These are phyloP conservation scores for Oedothorax gibbosus DNA, from an alignment of 1,140 invertebrate genomes.

Conservation along the genomic window DNA sequence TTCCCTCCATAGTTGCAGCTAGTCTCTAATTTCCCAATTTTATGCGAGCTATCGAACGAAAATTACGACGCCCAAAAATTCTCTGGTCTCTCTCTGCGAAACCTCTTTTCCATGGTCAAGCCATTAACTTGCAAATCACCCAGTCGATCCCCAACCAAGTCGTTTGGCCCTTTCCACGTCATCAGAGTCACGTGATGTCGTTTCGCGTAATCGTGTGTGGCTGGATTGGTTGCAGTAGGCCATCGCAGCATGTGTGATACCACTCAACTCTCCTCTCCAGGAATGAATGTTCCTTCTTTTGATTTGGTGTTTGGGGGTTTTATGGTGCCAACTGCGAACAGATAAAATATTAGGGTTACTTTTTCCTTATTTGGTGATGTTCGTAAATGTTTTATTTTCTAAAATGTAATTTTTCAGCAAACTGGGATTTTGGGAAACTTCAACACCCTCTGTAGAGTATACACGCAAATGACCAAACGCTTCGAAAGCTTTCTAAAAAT, in stretches of 20 bases:
- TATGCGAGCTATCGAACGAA: constrained; percentile 29
- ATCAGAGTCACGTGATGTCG: constrained; percentile 53
- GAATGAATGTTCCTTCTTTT: constrained; percentile 44
- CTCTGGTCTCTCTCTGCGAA: not conserved
- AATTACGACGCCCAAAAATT: constrained; percentile 37
- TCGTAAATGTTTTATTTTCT: too few relatives aligned
- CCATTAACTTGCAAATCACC: constrained; percentile 56
- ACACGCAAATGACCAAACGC: too few relatives aligned
- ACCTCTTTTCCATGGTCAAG: constrained; percentile 35
- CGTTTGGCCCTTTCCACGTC: constrained; percentile 57
- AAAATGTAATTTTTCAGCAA: too few relatives aligned
- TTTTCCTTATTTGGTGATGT: too few relatives aligned
- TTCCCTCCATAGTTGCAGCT: constrained; percentile 1
- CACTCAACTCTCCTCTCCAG: constrained; percentile 33
- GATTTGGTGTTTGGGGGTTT: constrained; percentile 30
- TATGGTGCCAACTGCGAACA: constrained; percentile 2
- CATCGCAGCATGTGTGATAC: constrained; percentile 17
- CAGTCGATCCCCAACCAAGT: constrained; percentile 27
- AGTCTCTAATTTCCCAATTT: constrained; percentile 52
- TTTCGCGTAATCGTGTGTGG: constrained; percentile 53
- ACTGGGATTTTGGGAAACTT: too few relatives aligned
- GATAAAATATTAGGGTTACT: too few relatives aligned
- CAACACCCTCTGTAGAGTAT: too few relatives aligned
- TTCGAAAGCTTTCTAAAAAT: too few relatives aligned
- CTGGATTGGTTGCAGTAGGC: constrained; percentile 24